Percentiles rank a stretch among this genome's conserved stretches.
Evolutionary conservation across 2,113 vertebrate genomes (phyloP).

Genomic region (Neogobius melanostomus): DNA sequence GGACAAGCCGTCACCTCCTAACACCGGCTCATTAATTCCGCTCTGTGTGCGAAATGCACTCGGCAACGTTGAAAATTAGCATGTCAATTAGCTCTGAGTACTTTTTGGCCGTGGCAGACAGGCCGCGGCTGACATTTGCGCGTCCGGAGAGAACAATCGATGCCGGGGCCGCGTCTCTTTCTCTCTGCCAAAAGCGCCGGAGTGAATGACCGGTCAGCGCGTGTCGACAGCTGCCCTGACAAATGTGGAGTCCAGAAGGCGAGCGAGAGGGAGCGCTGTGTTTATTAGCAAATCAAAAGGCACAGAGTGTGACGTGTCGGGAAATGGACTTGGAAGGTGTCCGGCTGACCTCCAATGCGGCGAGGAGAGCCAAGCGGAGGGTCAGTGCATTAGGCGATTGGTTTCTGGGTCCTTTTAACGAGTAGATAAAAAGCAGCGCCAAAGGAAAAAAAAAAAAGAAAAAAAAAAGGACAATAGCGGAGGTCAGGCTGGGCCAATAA

Average conservation of each 20-base stretch:
- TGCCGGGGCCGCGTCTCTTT: slow-evolving; percentile 5
- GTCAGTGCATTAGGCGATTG: slow-evolving; percentile 5
- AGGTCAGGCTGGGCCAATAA: background rate
- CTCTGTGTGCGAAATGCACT: slow-evolving; percentile 3
- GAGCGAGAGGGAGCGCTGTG: background rate
- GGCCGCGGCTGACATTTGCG: slow-evolving; percentile 15
- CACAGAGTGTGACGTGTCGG: background rate
- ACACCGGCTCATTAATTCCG: slow-evolving; percentile 6
- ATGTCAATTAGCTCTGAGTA: slow-evolving; percentile 32
- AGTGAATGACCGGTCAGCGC: background rate
- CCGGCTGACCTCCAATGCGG: background rate
- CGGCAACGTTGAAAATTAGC: slow-evolving; percentile 23
- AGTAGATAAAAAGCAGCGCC: slow-evolving; percentile 1
- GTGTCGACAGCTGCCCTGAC: background rate
- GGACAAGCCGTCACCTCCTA: background rate
- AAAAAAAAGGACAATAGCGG: slow-evolving; percentile 14
- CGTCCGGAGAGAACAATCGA: slow-evolving; percentile 14
- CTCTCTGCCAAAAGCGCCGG: slow-evolving; percentile 6
- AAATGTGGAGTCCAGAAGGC: background rate
- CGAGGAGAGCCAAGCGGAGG: background rate
- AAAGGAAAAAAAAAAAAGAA: background rate
- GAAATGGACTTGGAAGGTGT: slow-evolving; percentile 13
- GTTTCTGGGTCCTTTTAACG: background rate
- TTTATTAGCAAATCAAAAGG: slow-evolving; percentile 20
- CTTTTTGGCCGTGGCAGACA: slow-evolving; percentile 19